Evolutionary conservation across 2,797 vertebrate species (phyloP).

Genomic region (Clamator glandarius): DNA sequence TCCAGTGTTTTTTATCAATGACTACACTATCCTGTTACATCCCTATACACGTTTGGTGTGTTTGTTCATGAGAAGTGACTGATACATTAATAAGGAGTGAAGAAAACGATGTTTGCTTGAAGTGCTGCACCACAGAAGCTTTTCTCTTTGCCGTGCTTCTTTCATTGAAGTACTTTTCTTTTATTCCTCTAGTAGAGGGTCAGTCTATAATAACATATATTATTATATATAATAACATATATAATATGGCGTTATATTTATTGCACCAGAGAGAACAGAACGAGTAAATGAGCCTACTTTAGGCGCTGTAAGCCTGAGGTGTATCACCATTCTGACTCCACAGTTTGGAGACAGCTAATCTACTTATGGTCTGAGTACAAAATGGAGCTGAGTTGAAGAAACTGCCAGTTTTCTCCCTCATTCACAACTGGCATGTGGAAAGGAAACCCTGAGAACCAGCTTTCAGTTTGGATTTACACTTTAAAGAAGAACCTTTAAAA

Average conservation of each 20-base stretch:
- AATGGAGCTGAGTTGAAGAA: not conserved
- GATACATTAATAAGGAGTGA: not conserved
- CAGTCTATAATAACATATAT: too few relatives aligned
- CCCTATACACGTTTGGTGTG: not conserved
- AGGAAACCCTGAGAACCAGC: not conserved
- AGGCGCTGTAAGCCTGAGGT: not conserved
- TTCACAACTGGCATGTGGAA: not conserved
- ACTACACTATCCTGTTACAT: not conserved
- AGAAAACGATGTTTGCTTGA: not conserved
- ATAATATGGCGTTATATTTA: not conserved
- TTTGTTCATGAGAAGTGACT: not conserved
- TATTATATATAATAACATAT: too few relatives aligned
- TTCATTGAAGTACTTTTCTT: not conserved
- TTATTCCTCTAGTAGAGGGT: not conserved
- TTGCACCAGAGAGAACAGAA: not conserved
- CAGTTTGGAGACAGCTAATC: not conserved
- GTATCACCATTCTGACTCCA: not conserved
- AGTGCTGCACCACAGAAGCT: not conserved
- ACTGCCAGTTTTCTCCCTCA: not conserved
- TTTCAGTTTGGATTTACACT: not conserved
- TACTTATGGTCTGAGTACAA: not conserved
- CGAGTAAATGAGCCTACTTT: not conserved
- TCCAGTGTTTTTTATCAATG: not conserved
- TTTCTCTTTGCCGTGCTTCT: not conserved
- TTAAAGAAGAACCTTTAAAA: not conserved